phyloP scores from a whole-genome alignment of 2,888 invertebrate genomes.

The Parnassius orleans region DNA sequence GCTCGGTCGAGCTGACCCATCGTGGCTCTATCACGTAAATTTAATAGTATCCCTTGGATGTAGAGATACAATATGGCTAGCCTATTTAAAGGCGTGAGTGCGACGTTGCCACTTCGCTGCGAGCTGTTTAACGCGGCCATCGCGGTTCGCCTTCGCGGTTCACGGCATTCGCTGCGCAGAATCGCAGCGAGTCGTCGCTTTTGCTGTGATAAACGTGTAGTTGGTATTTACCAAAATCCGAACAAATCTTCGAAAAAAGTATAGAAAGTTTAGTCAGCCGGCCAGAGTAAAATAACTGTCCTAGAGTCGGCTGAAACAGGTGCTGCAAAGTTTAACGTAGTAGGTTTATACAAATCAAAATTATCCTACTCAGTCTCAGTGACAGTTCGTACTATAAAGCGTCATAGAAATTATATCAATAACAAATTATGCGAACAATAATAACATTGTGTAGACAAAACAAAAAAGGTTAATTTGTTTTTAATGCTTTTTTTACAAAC shows the following conservation, averaged over 20 bases:
- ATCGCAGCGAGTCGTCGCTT: constrained; percentile 2
- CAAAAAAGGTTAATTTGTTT: no score
- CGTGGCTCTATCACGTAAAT: no score
- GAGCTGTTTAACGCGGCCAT: constrained; percentile 16
- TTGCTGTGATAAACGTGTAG: not conserved
- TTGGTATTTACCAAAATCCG: constrained; percentile 5
- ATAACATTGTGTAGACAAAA: no score
- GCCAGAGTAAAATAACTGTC: not conserved
- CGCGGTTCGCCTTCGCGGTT: constrained; percentile 1
- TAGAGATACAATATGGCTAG: not conserved
- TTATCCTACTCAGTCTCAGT: no score
- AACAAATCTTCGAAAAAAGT: constrained; percentile 11
- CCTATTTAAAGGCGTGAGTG: constrained; percentile 18
- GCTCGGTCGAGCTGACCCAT: no score
- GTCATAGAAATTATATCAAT: no score
- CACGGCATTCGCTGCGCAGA: constrained; percentile 24
- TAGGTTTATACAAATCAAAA: no score
- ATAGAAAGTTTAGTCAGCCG: constrained; percentile 3
- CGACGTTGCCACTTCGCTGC: constrained; percentile 36
- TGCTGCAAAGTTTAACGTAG: not conserved
- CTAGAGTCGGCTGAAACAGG: not conserved
- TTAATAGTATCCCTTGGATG: not conserved
- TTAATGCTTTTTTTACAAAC: no score
- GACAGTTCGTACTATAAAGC: no score
- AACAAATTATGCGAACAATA: no score